Conservation (phyloP, 1,140 invertebrate genomes). For the Wiebesia pumilae region DNA sequence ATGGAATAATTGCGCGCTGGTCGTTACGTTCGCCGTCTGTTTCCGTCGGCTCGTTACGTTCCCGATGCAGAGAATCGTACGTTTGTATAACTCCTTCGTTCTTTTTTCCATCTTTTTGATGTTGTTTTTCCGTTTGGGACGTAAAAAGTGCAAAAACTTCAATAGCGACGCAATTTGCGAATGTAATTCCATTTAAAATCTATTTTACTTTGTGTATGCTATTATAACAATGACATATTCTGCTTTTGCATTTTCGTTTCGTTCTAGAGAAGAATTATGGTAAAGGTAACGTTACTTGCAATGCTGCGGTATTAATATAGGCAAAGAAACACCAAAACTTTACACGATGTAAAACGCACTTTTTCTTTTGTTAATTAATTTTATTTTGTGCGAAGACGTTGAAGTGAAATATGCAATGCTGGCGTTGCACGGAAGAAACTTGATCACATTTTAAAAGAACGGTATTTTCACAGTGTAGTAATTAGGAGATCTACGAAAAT, state of each 20-base stretch:
- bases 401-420: not conserved
- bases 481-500: not conserved
- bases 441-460: constrained; percentile 14
- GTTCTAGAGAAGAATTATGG: constrained; percentile 19
- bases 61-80: constrained; percentile 45
- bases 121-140: constrained; percentile 38
- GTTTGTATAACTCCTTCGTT: constrained; percentile 39
- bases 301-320: not conserved
- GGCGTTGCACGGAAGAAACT: not conserved
- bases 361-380: not conserved
- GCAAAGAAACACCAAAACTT: not conserved
- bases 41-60: constrained; percentile 58
- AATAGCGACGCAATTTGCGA: constrained; percentile 33
- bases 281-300: not conserved
- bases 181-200: constrained; percentile 37
- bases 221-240: constrained; percentile 25
- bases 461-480: not conserved
- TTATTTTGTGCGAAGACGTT: not conserved
- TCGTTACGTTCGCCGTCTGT: constrained; percentile 66
- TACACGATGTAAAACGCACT: not conserved
- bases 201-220: not conserved
- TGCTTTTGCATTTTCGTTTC: not conserved
- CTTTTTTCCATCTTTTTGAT: constrained; percentile 26
- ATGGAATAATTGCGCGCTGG: constrained; percentile 68
- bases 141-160: constrained; percentile 26